A percentile compares a stretch with the other conserved stretches of the same genome.
Conservation (phyloP, 2,113 vertebrate species). For the Smithornis capensis region DNA sequence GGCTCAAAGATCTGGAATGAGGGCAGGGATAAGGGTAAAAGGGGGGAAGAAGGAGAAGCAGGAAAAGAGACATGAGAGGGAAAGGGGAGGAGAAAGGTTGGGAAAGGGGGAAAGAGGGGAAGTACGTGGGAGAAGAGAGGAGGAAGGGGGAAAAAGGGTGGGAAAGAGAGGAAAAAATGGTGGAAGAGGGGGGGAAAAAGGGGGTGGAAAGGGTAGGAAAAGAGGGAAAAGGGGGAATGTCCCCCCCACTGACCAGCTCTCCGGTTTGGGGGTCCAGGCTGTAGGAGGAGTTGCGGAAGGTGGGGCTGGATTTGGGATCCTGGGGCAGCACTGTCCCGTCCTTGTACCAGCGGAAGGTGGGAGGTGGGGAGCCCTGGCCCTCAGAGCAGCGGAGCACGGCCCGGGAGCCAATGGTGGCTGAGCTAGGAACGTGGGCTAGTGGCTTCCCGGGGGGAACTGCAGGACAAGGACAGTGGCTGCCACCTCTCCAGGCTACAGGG, state of each 20-base stretch:
- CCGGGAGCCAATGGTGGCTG: conserved; percentile 82
- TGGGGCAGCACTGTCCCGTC: conserved; percentile 77
- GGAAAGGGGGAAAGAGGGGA: too few species aligned
- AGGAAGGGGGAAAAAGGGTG: too few species aligned
- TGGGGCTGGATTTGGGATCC: conserved; percentile 77
- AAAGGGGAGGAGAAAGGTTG: too few species aligned
- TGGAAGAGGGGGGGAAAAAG: too few species aligned
- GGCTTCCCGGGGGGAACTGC: conserved; percentile 77
- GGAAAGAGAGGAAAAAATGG: too few species aligned
- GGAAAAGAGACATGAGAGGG: too few species aligned
- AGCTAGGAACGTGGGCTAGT: conserved; percentile 77
- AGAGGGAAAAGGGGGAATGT: too few species aligned
- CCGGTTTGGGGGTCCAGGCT: conserved; percentile 78
- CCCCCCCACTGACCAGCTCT: conserved; percentile 76
- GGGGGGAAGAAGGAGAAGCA: rapidly evolving
- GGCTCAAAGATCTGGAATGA: conserved; percentile 78
- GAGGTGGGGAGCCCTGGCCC: conserved; percentile 80
- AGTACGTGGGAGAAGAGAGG: neutral
- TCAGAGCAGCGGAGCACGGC: conserved; percentile 84
- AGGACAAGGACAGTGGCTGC: neutral
- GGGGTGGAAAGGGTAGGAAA: too few species aligned
- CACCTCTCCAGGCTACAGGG: too few species aligned
- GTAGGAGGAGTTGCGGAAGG: conserved; percentile 87
- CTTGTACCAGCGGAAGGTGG: conserved; percentile 85
- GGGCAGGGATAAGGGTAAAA: neutral